phyloP scores from a whole-genome alignment of 2,797 vertebrate species.

The Enteromius anoplus region DNA sequence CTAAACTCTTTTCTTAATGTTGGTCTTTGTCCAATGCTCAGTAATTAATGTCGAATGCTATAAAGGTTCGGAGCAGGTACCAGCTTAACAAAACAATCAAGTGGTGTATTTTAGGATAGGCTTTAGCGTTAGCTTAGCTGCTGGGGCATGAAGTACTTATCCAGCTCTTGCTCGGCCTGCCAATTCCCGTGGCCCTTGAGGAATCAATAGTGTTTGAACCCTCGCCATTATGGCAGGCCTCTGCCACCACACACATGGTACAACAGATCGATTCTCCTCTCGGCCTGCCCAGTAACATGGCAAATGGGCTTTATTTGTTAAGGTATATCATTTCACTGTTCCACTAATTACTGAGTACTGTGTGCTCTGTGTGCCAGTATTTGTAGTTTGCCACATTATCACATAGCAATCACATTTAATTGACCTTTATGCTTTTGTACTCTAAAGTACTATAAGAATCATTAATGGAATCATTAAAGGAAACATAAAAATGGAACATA shows the following conservation, averaged over 20 bases:
- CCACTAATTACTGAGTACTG: not conserved
- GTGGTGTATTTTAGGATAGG: conserved; percentile 11
- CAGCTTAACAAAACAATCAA: conserved; percentile 34
- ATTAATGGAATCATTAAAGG: conserved; percentile 2
- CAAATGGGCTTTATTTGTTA: not conserved
- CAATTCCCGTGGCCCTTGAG: conserved; percentile 53
- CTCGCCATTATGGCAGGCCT: conserved; percentile 57
- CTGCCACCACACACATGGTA: conserved; percentile 45
- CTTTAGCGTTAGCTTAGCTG: conserved; percentile 27
- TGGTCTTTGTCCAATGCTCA: conserved; percentile 2
- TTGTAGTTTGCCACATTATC: not conserved
- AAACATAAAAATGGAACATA: not conserved
- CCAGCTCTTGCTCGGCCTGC: conserved; percentile 58
- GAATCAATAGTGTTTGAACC: conserved; percentile 72
- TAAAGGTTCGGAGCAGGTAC: not conserved
- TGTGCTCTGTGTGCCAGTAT: not conserved
- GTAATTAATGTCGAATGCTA: not conserved
- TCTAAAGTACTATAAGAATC: not conserved
- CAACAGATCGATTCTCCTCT: conserved; percentile 57
- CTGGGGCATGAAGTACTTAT: conserved; percentile 63
- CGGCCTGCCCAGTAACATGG: conserved; percentile 33
- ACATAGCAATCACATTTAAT: not conserved
- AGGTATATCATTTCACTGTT: conserved; percentile 18
- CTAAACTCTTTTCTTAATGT: not conserved
- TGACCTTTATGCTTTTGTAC: not conserved